Percentiles rank a stretch among this genome's conserved stretches.
Evolutionary conservation across 2,888 invertebrate genomes (phyloP).

Genomic region (Aproaerema taeniolella): DNA sequence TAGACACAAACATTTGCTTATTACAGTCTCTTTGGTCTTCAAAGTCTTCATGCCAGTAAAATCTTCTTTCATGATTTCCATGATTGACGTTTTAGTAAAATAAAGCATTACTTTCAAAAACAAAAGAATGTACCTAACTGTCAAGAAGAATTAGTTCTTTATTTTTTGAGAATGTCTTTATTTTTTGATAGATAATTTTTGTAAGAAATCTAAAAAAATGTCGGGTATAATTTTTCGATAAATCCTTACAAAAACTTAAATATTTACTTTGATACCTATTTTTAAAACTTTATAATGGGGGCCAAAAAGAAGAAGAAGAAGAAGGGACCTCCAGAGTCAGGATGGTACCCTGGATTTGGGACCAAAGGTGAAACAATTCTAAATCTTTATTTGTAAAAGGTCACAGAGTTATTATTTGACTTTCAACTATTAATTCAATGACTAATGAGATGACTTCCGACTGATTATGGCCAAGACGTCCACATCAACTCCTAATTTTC

Average conservation of each 20-base stretch:
- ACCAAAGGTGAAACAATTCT: no score
- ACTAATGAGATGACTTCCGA: no score
- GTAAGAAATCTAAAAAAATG: conserved; percentile 30
- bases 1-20: no score
- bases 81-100: no score
- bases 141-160: conserved; percentile 17
- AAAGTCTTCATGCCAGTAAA: no score
- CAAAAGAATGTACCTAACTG: conserved; percentile 27
- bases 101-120: conserved; percentile 25
- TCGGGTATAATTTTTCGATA: conserved; percentile 45
- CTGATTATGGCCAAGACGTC: no score
- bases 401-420: no score
- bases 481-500: no score
- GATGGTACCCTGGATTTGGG: conserved; percentile 68
- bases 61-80: no score
- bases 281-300: conserved; percentile 40
- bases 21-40: no score
- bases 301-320: conserved; percentile 48
- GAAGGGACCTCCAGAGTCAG: conserved; percentile 62
- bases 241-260: conserved; percentile 28
- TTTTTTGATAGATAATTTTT: conserved; percentile 32
- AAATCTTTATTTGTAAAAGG: conserved; percentile 14
- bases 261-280: conserved; percentile 21
- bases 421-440: no score
- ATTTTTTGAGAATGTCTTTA: conserved; percentile 35